Evolutionary conservation across 2,113 vertebrate species (phyloP).

Genomic region (Coturnix japonica): DNA sequence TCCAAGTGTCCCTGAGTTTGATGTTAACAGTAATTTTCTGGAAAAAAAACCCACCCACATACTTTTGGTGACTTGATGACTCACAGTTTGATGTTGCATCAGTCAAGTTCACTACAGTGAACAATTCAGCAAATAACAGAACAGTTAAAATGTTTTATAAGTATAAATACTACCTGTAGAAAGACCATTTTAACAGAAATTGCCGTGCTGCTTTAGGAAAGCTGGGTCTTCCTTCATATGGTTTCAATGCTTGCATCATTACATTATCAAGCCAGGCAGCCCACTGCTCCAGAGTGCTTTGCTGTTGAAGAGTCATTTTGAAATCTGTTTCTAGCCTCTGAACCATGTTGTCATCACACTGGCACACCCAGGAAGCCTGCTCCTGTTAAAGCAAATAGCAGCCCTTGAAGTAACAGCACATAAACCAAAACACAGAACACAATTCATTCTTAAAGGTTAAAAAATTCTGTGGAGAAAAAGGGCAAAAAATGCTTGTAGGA

Average conservation of each 20-base stretch:
- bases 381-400: slow-evolving; percentile 75
- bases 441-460: background rate
- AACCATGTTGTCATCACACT: slow-evolving; percentile 88
- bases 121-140: background rate
- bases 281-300: slow-evolving; percentile 89
- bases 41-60: rapidly evolving
- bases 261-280: slow-evolving; percentile 87
- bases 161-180: slow-evolving; percentile 80
- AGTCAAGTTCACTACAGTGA: background rate
- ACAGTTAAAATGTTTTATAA: background rate
- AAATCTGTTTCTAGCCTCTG: slow-evolving; percentile 87
- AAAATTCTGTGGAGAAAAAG: background rate
- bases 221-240: slow-evolving; percentile 85
- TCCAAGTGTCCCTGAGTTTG: background rate
- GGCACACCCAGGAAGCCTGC: slow-evolving; percentile 89
- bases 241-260: slow-evolving; percentile 85
- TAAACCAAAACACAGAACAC: background rate
- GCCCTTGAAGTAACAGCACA: background rate
- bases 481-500: background rate
- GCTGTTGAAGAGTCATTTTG: slow-evolving; percentile 88
- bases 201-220: slow-evolving; percentile 86
- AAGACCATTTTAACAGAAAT: slow-evolving; percentile 87
- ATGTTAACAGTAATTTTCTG: background rate
- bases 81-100: background rate
- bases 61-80: background rate